These are phyloP conservation scores for Podargus strigoides DNA, from an alignment of 2,797 vertebrate species.

Conservation along the genomic window DNA sequence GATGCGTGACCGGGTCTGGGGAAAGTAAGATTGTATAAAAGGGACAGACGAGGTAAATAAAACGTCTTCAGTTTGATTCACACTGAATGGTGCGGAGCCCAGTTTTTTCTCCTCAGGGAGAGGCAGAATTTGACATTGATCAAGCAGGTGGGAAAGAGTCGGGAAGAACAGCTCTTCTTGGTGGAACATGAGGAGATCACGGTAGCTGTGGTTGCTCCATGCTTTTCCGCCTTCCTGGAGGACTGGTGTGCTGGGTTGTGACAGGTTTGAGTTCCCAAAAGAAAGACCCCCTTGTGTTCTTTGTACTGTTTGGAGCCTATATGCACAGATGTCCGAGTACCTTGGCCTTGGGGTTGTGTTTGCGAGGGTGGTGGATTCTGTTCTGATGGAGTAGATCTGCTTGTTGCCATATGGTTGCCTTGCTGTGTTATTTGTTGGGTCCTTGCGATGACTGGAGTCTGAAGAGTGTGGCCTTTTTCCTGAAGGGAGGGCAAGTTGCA, in stretches of 20 bases:
- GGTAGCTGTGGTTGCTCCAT: not conserved
- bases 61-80: too few relatives aligned
- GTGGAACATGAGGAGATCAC: not conserved
- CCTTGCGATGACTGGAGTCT: too few relatives aligned
- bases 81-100: too few relatives aligned
- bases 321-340: not conserved
- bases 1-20: too few relatives aligned
- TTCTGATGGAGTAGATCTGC: not conserved
- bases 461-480: not conserved
- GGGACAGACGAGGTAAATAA: too few relatives aligned
- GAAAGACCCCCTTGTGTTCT: too few relatives aligned
- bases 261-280: not conserved
- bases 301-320: not conserved
- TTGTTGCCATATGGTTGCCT: not conserved
- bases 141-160: not conserved
- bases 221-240: not conserved
- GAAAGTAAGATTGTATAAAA: too few relatives aligned
- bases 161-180: not conserved
- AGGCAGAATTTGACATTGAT: not conserved
- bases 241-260: not conserved
- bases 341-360: not conserved
- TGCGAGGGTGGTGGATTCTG: not conserved
- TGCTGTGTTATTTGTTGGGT: not conserved
- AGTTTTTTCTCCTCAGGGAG: too few relatives aligned
- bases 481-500: not conserved